Evolutionary conservation across 2,797 vertebrate genomes (phyloP).

Genomic region (Crax fasciolata): DNA sequence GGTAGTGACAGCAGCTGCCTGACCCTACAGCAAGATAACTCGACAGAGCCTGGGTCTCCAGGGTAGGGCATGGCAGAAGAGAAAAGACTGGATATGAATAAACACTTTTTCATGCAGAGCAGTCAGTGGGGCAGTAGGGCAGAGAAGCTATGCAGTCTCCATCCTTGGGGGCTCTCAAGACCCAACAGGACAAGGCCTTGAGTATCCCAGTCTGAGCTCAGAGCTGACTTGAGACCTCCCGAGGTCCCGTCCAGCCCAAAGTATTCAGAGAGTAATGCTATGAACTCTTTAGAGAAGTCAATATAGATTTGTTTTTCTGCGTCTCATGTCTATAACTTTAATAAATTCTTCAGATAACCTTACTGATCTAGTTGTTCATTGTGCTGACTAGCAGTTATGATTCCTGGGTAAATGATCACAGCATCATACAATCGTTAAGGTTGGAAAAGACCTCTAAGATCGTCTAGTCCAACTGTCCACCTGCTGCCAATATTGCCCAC

Average conservation of each 20-base stretch:
- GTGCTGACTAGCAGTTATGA: background rate
- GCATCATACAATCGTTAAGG: too few species aligned
- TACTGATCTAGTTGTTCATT: background rate
- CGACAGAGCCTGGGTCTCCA: background rate
- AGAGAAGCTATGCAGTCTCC: background rate
- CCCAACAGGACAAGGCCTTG: background rate
- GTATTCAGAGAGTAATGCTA: background rate
- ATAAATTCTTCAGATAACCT: slow-evolving; percentile 30
- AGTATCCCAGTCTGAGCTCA: background rate
- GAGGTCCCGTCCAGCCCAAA: background rate
- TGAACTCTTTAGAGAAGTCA: background rate
- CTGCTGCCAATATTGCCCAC: too few species aligned
- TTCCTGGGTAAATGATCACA: background rate
- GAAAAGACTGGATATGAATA: background rate
- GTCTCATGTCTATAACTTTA: background rate
- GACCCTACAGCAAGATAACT: background rate
- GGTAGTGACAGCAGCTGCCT: background rate
- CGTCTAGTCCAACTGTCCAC: too few species aligned
- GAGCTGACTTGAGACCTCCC: background rate
- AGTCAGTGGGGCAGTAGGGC: too few species aligned
- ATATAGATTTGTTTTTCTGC: background rate
- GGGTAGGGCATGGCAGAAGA: background rate
- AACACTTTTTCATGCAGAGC: accelerated
- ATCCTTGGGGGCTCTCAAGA: background rate
- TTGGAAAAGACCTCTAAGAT: too few species aligned